phyloP scores from a whole-genome alignment of 2,113 vertebrate genomes.

The Neofelis nebulosa region DNA sequence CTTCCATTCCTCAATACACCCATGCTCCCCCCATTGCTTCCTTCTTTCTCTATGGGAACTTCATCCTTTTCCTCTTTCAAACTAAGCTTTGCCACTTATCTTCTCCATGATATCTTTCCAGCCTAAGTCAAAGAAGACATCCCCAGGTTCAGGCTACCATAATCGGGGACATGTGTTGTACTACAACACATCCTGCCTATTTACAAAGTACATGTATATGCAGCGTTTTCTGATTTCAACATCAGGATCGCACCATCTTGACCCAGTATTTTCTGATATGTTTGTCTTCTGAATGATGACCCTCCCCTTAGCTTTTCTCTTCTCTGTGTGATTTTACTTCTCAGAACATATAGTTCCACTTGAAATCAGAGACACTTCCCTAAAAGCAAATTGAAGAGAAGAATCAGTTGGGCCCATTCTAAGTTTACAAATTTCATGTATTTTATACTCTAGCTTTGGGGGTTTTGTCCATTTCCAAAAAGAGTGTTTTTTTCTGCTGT shows the following conservation, averaged over 20 bases:
- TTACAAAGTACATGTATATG: neutral
- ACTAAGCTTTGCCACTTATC: neutral
- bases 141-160: neutral
- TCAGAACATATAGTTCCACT: neutral
- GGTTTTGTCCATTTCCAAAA: neutral
- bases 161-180: neutral
- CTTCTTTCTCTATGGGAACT: neutral
- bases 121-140: neutral
- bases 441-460: neutral
- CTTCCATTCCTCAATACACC: neutral
- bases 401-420: neutral
- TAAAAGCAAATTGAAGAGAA: neutral
- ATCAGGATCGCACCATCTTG: neutral
- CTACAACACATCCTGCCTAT: neutral
- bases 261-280: neutral
- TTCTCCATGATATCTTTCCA: neutral
- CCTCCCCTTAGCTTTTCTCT: neutral
- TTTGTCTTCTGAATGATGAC: neutral
- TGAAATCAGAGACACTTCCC: neutral
- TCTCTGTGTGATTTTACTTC: neutral
- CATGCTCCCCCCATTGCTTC: neutral
- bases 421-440: neutral
- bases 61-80: neutral
- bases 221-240: neutral
- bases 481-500: neutral